Conservation (phyloP, 2,888 invertebrate species). For the Trichopoda pennipes region DNA sequence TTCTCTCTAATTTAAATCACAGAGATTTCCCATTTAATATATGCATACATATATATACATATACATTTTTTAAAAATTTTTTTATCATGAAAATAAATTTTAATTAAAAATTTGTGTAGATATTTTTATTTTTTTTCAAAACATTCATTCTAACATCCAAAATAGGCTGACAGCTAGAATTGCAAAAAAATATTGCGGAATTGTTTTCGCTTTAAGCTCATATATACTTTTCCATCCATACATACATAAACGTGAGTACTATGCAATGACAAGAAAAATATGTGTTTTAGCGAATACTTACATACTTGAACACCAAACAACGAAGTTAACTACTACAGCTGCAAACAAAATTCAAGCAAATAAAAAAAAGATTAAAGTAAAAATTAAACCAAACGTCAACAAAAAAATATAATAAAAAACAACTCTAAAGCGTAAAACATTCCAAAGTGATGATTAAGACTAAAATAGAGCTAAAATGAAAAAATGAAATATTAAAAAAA, state of each 20-base stretch:
- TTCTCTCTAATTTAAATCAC: neutral
- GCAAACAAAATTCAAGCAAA: slow-evolving; percentile 22
- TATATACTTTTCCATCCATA: slow-evolving; percentile 20
- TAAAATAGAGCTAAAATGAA: slow-evolving; percentile 77
- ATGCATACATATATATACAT: neutral
- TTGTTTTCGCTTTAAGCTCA: slow-evolving; percentile 40
- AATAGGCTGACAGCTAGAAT: slow-evolving; percentile 62
- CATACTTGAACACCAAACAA: slow-evolving; percentile 49
- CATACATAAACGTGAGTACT: slow-evolving; percentile 5
- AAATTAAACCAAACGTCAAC: slow-evolving; percentile 54
- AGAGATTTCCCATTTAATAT: slow-evolving; percentile 1
- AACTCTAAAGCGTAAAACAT: slow-evolving; percentile 69
- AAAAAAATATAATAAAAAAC: slow-evolving; percentile 52
- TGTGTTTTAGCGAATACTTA: slow-evolving; percentile 54
- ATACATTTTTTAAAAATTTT: neutral
- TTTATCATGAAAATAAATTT: slow-evolving; percentile 32
- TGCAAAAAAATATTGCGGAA: slow-evolving; percentile 49
- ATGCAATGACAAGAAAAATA: slow-evolving; percentile 15
- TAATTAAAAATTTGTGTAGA: slow-evolving; percentile 39
- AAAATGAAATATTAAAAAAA: slow-evolving; percentile 48
- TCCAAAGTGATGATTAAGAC: slow-evolving; percentile 79
- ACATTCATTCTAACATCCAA: slow-evolving; percentile 51
- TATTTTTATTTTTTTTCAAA: slow-evolving; percentile 13
- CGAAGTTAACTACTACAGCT: slow-evolving; percentile 18
- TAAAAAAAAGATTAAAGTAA: slow-evolving; percentile 37